Base-by-base conservation (phyloP, 1,140 invertebrate species). In the Hyles euphorbiae region DNA sequence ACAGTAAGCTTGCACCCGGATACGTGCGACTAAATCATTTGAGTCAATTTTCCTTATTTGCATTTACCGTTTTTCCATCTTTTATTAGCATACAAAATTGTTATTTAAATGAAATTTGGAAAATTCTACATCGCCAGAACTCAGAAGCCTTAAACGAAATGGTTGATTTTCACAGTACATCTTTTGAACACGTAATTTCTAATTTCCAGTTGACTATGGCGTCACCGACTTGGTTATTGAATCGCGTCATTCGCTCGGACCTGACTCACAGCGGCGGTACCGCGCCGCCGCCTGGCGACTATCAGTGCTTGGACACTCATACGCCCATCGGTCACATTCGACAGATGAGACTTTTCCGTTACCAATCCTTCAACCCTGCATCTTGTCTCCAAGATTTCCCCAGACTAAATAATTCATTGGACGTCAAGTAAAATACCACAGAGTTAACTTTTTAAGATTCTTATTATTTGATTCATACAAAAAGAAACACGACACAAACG, bases 251-350 rank as follows among this genome's bases (percentile, higher is more conserved):
- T 44, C 70, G 81, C 1, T 88, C 85, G 5, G 75, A 86, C 58
- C 57, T 85, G 49, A 88, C 85, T 3, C 85, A 87, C 45, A 88
- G 83, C 58, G 74, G 85, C 40, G 79, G 80, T 8, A 82, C 85
- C 9, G 83, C 81, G 33, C 86, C 83, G 2, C 82, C 86, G 2
- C 72, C 67, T 48, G 86, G 83, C 0, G 69, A 81, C 34, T 88
- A 87, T 58, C 83, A 87, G 53, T 86, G 75, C 52, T 66, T 87
- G 12, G 86, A 87, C 53, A 82, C 81, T 0, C 82, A 88, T 59
- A 87, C 86, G 3, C 86, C 86, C 5, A 87, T 88, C 33, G 76
- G 74, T 6, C 86, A 88, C 51, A 87, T 88, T 12, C 72, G 83
- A 7, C 61, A 76, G 52, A 70, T 88, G 73, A 65, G 78, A 60